Conservation (phyloP, 2,888 invertebrate species). For the Drosophila seclusa region DNA sequence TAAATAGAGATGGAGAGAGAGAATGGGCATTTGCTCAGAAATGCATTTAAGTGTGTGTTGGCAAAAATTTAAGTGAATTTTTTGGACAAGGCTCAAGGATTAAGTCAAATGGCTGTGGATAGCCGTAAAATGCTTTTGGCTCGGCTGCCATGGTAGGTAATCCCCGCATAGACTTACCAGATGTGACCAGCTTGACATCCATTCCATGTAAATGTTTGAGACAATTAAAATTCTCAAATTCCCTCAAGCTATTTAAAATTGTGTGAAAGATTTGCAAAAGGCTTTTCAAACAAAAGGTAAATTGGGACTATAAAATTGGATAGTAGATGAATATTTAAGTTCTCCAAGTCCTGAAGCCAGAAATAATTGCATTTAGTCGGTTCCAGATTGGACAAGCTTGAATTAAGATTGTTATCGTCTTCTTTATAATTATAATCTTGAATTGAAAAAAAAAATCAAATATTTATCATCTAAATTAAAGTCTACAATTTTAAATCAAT, state of each 20-base stretch:
- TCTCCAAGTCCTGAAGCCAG: neutral
- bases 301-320: neutral
- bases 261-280: neutral
- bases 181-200: slow-evolving; percentile 8
- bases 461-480: no score
- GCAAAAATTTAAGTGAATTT: slow-evolving; percentile 27
- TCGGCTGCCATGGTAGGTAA: slow-evolving; percentile 9
- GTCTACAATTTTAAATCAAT: no score
- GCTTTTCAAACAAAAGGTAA: neutral
- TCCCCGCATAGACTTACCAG: slow-evolving; percentile 22
- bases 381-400: neutral
- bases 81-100: slow-evolving; percentile 16
- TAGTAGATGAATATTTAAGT: neutral
- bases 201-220: slow-evolving; percentile 10
- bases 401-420: neutral
- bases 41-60: slow-evolving; percentile 38
- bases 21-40: neutral
- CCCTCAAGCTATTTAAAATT: neutral
- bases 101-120: slow-evolving; percentile 23
- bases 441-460: neutral
- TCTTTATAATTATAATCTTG: neutral
- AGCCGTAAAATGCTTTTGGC: slow-evolving; percentile 17
- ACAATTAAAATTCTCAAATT: slow-evolving; percentile 15
- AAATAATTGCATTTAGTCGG: neutral
- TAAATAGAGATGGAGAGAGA: neutral